Evolutionary conservation across 2,113 vertebrate species (phyloP), one percentile per base, ranked within the genome.

Genomic region (Leptosomus discolor): DNA sequence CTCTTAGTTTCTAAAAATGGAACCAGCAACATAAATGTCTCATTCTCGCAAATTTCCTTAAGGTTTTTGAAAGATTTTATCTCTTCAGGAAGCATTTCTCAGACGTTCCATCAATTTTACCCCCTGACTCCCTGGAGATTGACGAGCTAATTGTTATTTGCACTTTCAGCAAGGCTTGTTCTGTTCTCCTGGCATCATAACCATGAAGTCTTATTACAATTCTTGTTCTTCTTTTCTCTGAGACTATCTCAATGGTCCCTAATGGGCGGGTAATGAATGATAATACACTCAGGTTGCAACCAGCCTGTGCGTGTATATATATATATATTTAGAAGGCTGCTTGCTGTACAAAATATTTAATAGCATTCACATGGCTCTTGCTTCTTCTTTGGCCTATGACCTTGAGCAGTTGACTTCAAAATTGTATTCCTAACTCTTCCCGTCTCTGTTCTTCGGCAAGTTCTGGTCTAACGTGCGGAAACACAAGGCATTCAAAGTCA

Each of bases 101-200:
- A 84, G 51, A 75, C 3, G 3, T 91, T 91, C 80, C 53, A 71
- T 85, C 68, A 63, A 24, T 92, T 92, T 94, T 91, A 85, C 56
- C 68, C 67, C 64, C 51, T 56, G 46, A 20, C 13, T 94, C 92
- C 78, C 81, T 19, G 7, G 85, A 89, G 94, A 81, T 5, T 74
- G 71, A 92, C 78, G 75, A 97, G 39, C 79, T 96, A 95, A 95
- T 92, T 94, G 73, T 92, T 95, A 94, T 89, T 89, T 97, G 73
- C 77, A 89, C 69, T 94, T 96, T 94, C 74, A 89, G 77, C 86
- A 91, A 91, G 83, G 36, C 57, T 82, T 91, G 48, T 84, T 26
- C 73, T 65, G 30, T 53, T 91, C 76, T 94, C 37, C 69, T 85
- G 91, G 57, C 65, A 73, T 87, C 65, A 19, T 7, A 85, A 69